phyloP scores from a whole-genome alignment of 1,140 invertebrate species.

The Asobara japonica region DNA sequence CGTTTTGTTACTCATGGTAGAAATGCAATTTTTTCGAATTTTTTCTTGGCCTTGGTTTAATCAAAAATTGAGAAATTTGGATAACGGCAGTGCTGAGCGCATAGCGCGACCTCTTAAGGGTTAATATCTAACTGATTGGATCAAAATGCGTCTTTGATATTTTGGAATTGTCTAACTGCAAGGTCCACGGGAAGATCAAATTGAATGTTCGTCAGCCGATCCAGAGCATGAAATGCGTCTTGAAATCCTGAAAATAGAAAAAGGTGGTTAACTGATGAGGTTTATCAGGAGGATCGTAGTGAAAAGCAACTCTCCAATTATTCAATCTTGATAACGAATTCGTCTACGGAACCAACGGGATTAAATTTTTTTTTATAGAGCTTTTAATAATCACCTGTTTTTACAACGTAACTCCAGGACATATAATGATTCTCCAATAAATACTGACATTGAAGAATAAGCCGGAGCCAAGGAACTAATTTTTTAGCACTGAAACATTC shows the following conservation, averaged over 20 bases:
- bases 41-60: no score
- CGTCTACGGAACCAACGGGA: no score
- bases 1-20: no score
- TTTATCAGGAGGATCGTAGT: not conserved
- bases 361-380: no score
- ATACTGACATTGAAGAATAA: conserved; percentile 89
- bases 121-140: no score
- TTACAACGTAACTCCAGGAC: conserved; percentile 93
- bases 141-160: conserved; percentile 97
- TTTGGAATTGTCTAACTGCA: conserved; percentile 94
- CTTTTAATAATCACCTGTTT: conserved; percentile 79
- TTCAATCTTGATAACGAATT: no score
- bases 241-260: conserved; percentile 82
- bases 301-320: no score
- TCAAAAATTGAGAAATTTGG: no score
- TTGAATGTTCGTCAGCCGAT: conserved; percentile 84
- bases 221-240: conserved; percentile 90
- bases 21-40: no score
- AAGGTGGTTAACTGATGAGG: not conserved
- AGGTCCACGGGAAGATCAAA: conserved; percentile 96
- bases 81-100: no score
- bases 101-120: no score
- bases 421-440: conserved; percentile 92
- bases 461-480: conserved; percentile 91
- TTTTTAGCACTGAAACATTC: conserved; percentile 82